phyloP scores from a whole-genome alignment of 2,113 vertebrate species.

The Charadrius vociferus region DNA sequence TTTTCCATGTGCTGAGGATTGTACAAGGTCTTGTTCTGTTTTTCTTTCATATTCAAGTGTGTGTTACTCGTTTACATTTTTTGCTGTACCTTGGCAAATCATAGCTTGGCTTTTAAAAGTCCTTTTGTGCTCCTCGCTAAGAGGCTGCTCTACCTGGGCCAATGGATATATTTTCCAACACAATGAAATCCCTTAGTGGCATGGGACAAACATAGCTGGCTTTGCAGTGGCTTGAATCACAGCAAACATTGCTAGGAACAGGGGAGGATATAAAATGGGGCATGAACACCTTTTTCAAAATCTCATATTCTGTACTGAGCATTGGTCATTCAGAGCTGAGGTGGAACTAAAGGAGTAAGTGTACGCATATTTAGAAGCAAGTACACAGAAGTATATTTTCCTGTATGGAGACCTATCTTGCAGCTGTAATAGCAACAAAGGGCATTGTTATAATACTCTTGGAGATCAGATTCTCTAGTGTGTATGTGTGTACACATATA shows the following conservation, averaged over 20 bases:
- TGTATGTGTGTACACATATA: neutral
- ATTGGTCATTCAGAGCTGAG: neutral
- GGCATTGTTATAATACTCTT: neutral
- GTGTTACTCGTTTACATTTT: neutral
- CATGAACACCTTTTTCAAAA: neutral
- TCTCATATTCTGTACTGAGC: neutral
- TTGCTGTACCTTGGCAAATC: neutral
- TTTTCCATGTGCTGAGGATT: neutral
- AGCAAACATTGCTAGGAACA: neutral
- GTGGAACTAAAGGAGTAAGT: neutral
- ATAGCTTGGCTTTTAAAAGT: neutral
- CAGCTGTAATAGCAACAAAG: neutral
- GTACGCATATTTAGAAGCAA: neutral
- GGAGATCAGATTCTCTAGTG: neutral
- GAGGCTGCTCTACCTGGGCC: neutral
- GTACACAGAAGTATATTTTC: neutral
- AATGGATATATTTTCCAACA: neutral
- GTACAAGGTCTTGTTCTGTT: neutral
- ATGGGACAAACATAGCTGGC: neutral
- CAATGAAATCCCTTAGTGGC: neutral
- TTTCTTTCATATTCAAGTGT: neutral
- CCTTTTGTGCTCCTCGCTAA: neutral
- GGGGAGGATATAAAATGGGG: neutral
- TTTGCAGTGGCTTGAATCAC: neutral
- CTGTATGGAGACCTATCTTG: neutral